These are phyloP conservation scores for Cephus cinctus DNA, from an alignment of 1,140 invertebrate species.

Conservation along the genomic window DNA sequence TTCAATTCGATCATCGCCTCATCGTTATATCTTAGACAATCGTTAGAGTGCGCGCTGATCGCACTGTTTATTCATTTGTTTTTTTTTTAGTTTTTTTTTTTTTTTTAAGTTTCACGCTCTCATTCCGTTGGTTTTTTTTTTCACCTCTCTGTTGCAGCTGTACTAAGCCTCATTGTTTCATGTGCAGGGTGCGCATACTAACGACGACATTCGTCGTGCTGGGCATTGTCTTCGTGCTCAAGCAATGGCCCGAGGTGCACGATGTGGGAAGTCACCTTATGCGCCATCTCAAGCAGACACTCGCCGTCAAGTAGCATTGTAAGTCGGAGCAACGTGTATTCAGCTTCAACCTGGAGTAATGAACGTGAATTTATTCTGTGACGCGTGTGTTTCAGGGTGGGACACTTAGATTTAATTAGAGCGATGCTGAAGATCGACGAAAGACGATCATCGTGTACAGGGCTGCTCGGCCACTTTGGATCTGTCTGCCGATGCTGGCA, in stretches of 20 bases:
- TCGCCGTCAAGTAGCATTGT: slow-evolving; percentile 65
- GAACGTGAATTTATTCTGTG: background rate
- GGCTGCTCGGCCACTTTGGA: slow-evolving; percentile 16
- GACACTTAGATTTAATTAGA: slow-evolving; percentile 33
- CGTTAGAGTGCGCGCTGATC: too few relatives aligned
- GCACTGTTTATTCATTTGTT: too few relatives aligned
- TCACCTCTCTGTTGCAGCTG: slow-evolving; percentile 51
- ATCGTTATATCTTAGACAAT: too few relatives aligned
- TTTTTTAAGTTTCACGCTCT: slow-evolving; percentile 38
- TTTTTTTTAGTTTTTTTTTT: too few relatives aligned
- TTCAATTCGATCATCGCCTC: too few relatives aligned
- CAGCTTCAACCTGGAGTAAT: too few relatives aligned
- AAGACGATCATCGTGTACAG: slow-evolving; percentile 19
- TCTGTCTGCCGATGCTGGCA: slow-evolving; percentile 27
- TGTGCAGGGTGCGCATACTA: slow-evolving; percentile 78
- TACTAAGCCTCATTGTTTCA: slow-evolving; percentile 58
- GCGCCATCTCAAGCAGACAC: slow-evolving; percentile 67
- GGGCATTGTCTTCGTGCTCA: slow-evolving; percentile 77
- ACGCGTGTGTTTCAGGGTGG: slow-evolving; percentile 27
- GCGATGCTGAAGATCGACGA: slow-evolving; percentile 24
- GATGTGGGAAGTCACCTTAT: slow-evolving; percentile 71
- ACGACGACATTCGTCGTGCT: slow-evolving; percentile 79
- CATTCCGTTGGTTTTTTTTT: slow-evolving; percentile 45
- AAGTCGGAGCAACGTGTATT: too few relatives aligned
- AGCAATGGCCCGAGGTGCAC: slow-evolving; percentile 85